Percentiles rank a stretch among this genome's conserved stretches.
phyloP scores from a whole-genome alignment of 2,113 vertebrate genomes.

The Acinonyx jubatus region DNA sequence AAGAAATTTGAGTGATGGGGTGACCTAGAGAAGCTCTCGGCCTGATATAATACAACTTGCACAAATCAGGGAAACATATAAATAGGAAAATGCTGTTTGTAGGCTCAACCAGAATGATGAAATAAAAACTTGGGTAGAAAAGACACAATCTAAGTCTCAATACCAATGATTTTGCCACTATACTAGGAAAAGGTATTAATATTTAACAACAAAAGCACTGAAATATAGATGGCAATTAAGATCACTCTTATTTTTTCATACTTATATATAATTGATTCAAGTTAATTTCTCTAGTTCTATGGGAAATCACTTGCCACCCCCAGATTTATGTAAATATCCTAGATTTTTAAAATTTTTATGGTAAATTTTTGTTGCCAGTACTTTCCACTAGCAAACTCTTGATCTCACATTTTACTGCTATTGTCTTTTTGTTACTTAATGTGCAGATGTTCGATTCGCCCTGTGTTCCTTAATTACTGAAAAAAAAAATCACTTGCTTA shows the following conservation, averaged over 20 bases:
- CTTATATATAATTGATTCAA: constrained; percentile 9
- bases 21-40: not conserved
- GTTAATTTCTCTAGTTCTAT: not conserved
- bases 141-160: not conserved
- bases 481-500: not conserved
- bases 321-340: not conserved
- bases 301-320: not conserved
- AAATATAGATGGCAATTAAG: not conserved
- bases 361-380: not conserved
- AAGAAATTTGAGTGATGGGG: constrained; percentile 24
- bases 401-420: not conserved
- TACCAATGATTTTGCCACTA: not conserved
- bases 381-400: not conserved
- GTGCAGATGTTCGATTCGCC: not conserved
- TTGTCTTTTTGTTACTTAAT: not conserved
- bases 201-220: not conserved
- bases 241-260: not conserved
- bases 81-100: not conserved
- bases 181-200: not conserved
- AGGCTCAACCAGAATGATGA: not conserved
- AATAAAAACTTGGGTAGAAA: not conserved
- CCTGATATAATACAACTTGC: not conserved
- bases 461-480: not conserved
- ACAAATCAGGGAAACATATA: not conserved
- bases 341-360: not conserved